Percentiles rank a stretch among this genome's conserved stretches.
These are phyloP conservation scores for Australoheros facetus DNA, from an alignment of 2,797 vertebrate genomes.

Conservation along the genomic window DNA sequence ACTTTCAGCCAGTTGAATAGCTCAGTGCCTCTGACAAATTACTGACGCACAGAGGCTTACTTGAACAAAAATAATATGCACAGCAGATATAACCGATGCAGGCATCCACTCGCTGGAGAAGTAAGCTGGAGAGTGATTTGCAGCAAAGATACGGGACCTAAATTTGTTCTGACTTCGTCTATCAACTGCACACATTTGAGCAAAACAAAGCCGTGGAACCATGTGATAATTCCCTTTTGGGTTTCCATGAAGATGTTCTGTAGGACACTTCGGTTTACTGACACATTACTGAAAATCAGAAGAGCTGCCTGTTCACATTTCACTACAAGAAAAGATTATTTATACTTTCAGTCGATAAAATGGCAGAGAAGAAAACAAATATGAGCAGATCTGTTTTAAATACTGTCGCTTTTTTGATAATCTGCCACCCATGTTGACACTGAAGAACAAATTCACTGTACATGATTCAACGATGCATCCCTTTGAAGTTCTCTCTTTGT, in stretches of 20 bases:
- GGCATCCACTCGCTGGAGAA: conserved; percentile 9
- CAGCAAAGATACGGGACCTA: conserved; percentile 4
- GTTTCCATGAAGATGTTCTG: not conserved
- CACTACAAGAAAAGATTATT: not conserved
- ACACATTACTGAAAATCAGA: conserved; percentile 1
- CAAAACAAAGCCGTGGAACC: not conserved
- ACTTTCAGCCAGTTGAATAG: conserved; percentile 22
- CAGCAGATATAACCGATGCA: conserved; percentile 18
- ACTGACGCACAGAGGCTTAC: not conserved
- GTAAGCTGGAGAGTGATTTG: conserved; percentile 22
- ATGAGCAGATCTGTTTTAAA: not conserved
- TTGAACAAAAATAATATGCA: conserved; percentile 4
- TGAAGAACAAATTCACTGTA: not conserved
- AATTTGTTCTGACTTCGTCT: conserved; percentile 38
- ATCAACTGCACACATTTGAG: not conserved
- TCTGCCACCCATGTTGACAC: not conserved
- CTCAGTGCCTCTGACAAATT: conserved; percentile 29
- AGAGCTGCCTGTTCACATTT: not conserved
- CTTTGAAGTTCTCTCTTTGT: not conserved
- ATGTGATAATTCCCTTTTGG: conserved; percentile 19
- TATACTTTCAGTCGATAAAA: not conserved
- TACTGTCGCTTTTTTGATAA: not conserved
- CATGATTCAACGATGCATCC: not conserved
- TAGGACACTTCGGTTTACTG: not conserved
- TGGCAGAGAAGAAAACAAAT: not conserved